These are phyloP conservation scores for Brachyptera putata DNA, from an alignment of 2,888 invertebrate species.

Conservation along the genomic window DNA sequence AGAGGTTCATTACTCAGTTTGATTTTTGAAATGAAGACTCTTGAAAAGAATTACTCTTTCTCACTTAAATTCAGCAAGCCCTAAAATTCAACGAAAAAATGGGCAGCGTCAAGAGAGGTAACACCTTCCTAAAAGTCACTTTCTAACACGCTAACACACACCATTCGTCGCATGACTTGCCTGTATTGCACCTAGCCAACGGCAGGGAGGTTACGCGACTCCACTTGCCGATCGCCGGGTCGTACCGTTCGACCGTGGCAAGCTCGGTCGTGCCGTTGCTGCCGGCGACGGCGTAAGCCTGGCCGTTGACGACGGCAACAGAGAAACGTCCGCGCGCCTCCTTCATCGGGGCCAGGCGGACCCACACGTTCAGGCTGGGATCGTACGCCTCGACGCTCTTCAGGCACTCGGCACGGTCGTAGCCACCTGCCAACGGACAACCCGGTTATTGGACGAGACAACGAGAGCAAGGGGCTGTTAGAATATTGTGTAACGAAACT, in stretches of 20 bases:
- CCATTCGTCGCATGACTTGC: too few relatives aligned
- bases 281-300: slow-evolving; percentile 75
- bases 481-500: too few relatives aligned
- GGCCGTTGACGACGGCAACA: slow-evolving; percentile 62
- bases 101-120: too few relatives aligned
- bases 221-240: slow-evolving; percentile 52
- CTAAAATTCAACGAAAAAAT: too few relatives aligned
- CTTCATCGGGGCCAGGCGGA: slow-evolving; percentile 62
- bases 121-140: too few relatives aligned
- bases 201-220: slow-evolving; percentile 51
- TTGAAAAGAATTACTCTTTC: too few relatives aligned
- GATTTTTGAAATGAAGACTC: too few relatives aligned
- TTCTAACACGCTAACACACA: too few relatives aligned
- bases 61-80: too few relatives aligned
- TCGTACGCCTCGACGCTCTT: slow-evolving; percentile 70
- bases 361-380: slow-evolving; percentile 66
- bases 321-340: slow-evolving; percentile 75
- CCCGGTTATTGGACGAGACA: not conserved
- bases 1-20: too few relatives aligned
- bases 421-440: slow-evolving; percentile 58
- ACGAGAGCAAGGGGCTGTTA: not conserved
- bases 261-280: slow-evolving; percentile 80
- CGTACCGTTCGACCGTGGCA: slow-evolving; percentile 62
- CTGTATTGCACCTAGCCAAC: slow-evolving; percentile 63
- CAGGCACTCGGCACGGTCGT: slow-evolving; percentile 80